phyloP scores from a whole-genome alignment of 53 echinoderm and acorn worm species.

The Echinarachnius parma region DNA sequence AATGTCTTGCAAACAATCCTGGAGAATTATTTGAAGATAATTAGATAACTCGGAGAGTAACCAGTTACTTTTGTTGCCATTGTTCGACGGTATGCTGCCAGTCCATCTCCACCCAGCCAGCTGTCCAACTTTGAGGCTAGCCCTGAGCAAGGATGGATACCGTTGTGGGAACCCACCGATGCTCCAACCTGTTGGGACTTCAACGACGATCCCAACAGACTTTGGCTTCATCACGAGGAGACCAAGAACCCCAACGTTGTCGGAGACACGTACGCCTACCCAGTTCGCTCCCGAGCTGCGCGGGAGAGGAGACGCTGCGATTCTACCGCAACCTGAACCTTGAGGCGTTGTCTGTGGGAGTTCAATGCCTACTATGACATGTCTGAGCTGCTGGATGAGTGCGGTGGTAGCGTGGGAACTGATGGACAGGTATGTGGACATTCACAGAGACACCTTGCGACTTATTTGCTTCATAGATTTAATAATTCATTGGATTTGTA shows the following conservation, averaged over 20 bases:
- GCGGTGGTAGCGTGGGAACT: constrained; percentile 90
- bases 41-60: no score
- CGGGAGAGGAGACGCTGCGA: constrained; percentile 71
- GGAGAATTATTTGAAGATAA: no score
- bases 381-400: constrained; percentile 90
- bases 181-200: constrained; percentile 98
- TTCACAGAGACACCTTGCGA: no score
- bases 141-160: constrained; percentile 98
- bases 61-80: not conserved
- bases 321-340: constrained; percentile 98
- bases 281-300: constrained; percentile 83
- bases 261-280: constrained; percentile 88
- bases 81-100: constrained; percentile 92
- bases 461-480: no score
- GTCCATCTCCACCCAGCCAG: constrained; percentile 95
- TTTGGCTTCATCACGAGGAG: constrained; percentile 94
- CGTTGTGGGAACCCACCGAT: constrained; percentile 91
- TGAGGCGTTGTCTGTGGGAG: constrained; percentile 96
- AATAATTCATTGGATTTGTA: no score
- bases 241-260: constrained; percentile 98
- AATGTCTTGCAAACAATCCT: no score
- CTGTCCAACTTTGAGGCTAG: constrained; percentile 98
- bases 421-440: constrained; percentile 99
- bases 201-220: constrained; percentile 78
- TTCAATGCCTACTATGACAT: constrained; percentile 97